phyloP scores from a whole-genome alignment of 92 coral and sea anemone genomes.

The Epizoanthus stellaris region DNA sequence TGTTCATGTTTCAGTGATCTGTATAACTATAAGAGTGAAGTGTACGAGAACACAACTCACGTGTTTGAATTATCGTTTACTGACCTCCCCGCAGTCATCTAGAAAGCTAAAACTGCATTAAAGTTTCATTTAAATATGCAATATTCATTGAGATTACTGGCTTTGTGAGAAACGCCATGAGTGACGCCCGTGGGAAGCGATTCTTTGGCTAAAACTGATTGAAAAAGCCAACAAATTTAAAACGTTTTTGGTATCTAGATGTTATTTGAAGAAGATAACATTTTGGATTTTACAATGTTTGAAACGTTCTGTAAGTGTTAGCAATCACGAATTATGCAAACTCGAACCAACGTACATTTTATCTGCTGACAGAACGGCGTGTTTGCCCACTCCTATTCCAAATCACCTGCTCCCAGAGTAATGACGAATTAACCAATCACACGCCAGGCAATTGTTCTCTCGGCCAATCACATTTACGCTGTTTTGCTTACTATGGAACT shows the following conservation, averaged over 20 bases:
- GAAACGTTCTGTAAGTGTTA: too few species aligned
- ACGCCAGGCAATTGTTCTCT: conserved; percentile 9
- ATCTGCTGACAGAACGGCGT: background rate
- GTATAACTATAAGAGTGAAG: too few species aligned
- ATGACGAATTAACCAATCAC: conserved; percentile 13
- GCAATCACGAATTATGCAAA: too few species aligned
- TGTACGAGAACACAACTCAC: too few species aligned
- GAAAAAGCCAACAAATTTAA: background rate
- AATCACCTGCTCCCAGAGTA: conserved; percentile 19
- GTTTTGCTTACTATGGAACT: background rate
- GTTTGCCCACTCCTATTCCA: background rate
- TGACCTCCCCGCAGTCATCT: background rate
- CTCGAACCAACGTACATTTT: background rate
- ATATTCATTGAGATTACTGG: background rate
- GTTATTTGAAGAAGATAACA: too few species aligned
- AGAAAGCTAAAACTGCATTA: background rate
- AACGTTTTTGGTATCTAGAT: too few species aligned
- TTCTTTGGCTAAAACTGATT: background rate
- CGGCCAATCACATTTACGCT: background rate
- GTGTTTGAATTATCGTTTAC: too few species aligned
- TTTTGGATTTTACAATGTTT: too few species aligned
- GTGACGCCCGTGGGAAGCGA: background rate
- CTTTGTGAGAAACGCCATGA: background rate
- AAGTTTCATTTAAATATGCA: conserved; percentile 9
- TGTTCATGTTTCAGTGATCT: too few species aligned